A percentile compares a stretch with the other conserved stretches of the same genome.
Evolutionary conservation across 1,140 invertebrate species (phyloP).

Genomic region (Drosophila murphyi): DNA sequence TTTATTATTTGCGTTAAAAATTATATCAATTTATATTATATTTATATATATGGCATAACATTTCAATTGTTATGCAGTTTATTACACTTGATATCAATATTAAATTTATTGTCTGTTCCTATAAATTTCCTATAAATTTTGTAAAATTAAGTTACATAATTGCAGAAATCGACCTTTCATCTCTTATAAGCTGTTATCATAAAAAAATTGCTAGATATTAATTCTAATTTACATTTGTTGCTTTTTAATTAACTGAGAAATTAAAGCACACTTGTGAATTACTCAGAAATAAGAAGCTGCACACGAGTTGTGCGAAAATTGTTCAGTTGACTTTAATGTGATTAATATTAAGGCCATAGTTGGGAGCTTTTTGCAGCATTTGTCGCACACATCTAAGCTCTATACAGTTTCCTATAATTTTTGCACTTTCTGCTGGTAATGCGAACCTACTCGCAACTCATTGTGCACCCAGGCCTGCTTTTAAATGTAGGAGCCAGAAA

Average conservation of each 20-base stretch:
- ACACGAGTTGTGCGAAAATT: background rate
- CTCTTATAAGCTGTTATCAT: no score
- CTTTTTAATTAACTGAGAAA: constrained; percentile 10
- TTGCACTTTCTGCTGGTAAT: constrained; percentile 22
- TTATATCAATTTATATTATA: no score
- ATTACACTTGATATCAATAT: no score
- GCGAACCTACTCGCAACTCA: background rate
- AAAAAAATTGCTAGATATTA: no score
- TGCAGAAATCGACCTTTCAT: no score
- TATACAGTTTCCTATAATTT: constrained; percentile 19
- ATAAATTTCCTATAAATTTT: no score
- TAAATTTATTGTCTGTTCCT: no score
- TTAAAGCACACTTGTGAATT: no score
- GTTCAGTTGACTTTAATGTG: constrained; percentile 12
- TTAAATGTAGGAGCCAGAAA: constrained; percentile 10
- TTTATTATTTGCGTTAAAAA: no score
- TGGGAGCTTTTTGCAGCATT: background rate
- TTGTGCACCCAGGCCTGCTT: background rate
- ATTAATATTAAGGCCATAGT: constrained; percentile 1
- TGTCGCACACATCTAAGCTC: constrained; percentile 4
- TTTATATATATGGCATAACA: no score
- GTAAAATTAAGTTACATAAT: no score
- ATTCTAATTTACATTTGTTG: background rate
- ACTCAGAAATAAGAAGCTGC: constrained; percentile 16
- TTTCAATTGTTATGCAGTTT: no score